A percentile compares a stretch with the other conserved stretches of the same genome.
phyloP scores from a whole-genome alignment of 2,797 vertebrate genomes.

The Cyclura pinguis region DNA sequence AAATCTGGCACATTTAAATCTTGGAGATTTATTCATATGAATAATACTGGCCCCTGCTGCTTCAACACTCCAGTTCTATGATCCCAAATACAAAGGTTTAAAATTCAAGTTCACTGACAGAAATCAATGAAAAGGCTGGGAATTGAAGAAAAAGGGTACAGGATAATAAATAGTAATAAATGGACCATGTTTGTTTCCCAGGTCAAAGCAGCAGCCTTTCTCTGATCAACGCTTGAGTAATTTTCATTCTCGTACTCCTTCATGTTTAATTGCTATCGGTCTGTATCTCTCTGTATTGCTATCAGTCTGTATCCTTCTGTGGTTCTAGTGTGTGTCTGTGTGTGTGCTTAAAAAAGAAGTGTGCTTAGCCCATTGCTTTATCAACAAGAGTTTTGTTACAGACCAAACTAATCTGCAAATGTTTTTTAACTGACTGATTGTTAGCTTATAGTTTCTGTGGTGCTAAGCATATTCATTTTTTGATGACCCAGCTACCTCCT shows the following conservation, averaged over 20 bases:
- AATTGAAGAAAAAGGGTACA: conserved; percentile 68
- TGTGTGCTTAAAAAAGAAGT: background rate
- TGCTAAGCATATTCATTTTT: background rate
- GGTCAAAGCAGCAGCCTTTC: conserved; percentile 59
- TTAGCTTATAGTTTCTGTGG: background rate
- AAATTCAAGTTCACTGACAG: conserved; percentile 56
- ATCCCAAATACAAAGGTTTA: conserved; percentile 50
- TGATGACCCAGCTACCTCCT: background rate
- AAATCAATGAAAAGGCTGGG: conserved; percentile 65
- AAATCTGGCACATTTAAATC: too few species aligned
- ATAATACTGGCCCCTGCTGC: conserved; percentile 38
- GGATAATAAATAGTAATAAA: conserved; percentile 59
- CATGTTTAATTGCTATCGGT: background rate
- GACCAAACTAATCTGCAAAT: conserved; percentile 22
- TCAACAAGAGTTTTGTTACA: fast-evolving
- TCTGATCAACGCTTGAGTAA: conserved; percentile 23
- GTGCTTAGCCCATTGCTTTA: background rate
- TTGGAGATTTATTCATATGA: conserved; percentile 52
- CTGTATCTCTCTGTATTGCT: too few species aligned
- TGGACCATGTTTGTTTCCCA: conserved; percentile 51
- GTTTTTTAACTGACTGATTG: background rate
- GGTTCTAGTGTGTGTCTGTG: background rate
- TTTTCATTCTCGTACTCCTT: conserved; percentile 19
- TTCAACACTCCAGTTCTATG: conserved; percentile 41
- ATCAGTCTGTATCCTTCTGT: background rate